phyloP scores from a whole-genome alignment of 2,797 vertebrate species.

The Bradypodion pumilum region DNA sequence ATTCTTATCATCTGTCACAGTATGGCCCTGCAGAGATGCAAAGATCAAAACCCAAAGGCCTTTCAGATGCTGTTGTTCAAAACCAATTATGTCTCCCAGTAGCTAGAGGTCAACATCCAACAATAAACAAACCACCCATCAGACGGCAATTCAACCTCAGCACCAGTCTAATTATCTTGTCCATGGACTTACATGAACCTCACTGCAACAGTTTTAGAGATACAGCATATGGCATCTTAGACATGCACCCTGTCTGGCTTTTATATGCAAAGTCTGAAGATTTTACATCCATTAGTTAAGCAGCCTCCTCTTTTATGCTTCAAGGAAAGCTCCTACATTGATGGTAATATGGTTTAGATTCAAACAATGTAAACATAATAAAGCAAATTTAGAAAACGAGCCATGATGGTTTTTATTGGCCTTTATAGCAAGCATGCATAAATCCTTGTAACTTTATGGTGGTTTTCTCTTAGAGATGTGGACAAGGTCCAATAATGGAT shows the following conservation, averaged over 20 bases:
- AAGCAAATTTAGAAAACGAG: background rate
- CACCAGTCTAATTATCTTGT: slow-evolving; percentile 2
- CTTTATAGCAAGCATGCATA: background rate
- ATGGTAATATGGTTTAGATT: background rate
- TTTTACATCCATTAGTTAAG: background rate
- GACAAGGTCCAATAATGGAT: background rate
- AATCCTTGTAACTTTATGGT: background rate
- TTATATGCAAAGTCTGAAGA: background rate
- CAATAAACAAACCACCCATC: slow-evolving; percentile 18
- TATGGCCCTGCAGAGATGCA: slow-evolving; percentile 40
- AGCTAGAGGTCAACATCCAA: slow-evolving; percentile 25
- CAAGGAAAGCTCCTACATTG: slow-evolving; percentile 1
- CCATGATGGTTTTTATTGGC: background rate
- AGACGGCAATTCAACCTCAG: slow-evolving; percentile 19
- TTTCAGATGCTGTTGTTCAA: slow-evolving; percentile 38
- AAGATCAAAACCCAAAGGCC: slow-evolving; percentile 26
- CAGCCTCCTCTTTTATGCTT: background rate
- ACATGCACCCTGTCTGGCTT: background rate
- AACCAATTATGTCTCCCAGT: slow-evolving; percentile 37
- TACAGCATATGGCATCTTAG: background rate
- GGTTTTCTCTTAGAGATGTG: background rate
- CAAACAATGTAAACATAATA: background rate
- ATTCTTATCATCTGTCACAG: slow-evolving; percentile 21
- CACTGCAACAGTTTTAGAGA: slow-evolving; percentile 15
- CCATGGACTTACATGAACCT: slow-evolving; percentile 27